Conservation (phyloP, 2,113 vertebrate species). For the Campylorhamphus procurvoides region DNA sequence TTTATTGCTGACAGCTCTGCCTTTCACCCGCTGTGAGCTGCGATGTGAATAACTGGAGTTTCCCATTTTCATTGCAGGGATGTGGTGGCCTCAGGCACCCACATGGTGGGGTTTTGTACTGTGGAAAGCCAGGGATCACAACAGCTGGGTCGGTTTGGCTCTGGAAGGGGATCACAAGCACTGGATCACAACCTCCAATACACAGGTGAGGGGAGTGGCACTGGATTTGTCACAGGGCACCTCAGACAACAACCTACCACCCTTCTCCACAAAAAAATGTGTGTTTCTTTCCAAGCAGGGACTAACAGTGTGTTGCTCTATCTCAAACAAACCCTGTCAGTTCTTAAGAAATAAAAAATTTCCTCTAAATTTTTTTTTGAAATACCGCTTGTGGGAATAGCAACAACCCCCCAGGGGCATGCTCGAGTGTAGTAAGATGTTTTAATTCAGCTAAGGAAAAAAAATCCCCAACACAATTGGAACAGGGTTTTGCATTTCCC, state of each 20-base stretch:
- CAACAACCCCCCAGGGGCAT: background rate
- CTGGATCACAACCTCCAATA: too few relatives aligned
- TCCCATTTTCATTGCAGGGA: background rate
- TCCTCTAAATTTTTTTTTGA: background rate
- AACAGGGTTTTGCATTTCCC: background rate
- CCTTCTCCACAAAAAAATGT: background rate
- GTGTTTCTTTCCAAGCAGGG: background rate
- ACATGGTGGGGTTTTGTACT: rapidly evolving
- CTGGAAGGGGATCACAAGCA: background rate
- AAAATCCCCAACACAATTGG: background rate
- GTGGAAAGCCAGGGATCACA: background rate
- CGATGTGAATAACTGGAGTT: rapidly evolving
- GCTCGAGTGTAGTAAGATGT: background rate
- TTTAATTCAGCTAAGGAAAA: background rate
- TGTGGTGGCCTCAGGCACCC: background rate
- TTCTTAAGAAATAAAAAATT: background rate
- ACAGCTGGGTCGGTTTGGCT: background rate
- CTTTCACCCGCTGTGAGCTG: background rate
- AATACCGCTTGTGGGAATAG: background rate
- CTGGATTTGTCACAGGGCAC: background rate
- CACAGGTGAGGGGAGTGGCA: background rate
- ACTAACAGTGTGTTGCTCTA: background rate
- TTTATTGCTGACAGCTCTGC: background rate
- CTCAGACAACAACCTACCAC: background rate
- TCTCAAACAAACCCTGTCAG: background rate